Evolutionary conservation across 1,140 invertebrate genomes (phyloP), one percentile per base, ranked within the genome.

Genomic region (Drosophila setifemur): DNA sequence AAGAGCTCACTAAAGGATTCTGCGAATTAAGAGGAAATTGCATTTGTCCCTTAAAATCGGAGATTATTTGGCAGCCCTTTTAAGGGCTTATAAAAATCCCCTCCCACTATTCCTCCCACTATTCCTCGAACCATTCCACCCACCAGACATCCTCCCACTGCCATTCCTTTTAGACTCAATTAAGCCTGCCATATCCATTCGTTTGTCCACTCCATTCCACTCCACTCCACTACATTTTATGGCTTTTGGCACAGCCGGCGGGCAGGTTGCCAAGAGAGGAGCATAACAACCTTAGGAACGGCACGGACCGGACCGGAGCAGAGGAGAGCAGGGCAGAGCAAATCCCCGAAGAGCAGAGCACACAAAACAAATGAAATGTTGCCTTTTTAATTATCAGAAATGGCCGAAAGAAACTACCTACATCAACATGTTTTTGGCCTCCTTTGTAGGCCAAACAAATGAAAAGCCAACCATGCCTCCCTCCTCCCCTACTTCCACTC

Each of bases 361-460:
- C 42, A 61, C 35, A 37, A 57, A 58, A 61, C 26, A 43, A 55
- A 31, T 45, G 52, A 69, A 69, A 69, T 44, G 42, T 69, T 69
- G 64, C 44, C 53, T 35, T 70, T 83, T 83, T 82, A 82, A 83
- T 82, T 82, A 83, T 77, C 73, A 68, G 52, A 81, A 82, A 72
- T 79, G 28, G 52, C 31, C 35, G 14, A 26, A 61, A 37, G 28
- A 47, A 54, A 40, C 61, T 50, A 23, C 18, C 18, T 12, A 14
- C 53, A 54, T 42, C 60, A 68, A 53, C 47, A 66, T 47, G 42
- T 64, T 57, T 19, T 31, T 7, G 47, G 37, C 40, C 12, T 29
- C 28, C 49, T 40, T 77, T 64, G 47, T 81, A 74, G 76, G 76
- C 64, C 70, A 79, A 73, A 64, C 50, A 73, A 77, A 78, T 77